Evolutionary conservation across 2,888 invertebrate genomes (phyloP).

Genomic region (Lordiphosa andalusiaca): DNA sequence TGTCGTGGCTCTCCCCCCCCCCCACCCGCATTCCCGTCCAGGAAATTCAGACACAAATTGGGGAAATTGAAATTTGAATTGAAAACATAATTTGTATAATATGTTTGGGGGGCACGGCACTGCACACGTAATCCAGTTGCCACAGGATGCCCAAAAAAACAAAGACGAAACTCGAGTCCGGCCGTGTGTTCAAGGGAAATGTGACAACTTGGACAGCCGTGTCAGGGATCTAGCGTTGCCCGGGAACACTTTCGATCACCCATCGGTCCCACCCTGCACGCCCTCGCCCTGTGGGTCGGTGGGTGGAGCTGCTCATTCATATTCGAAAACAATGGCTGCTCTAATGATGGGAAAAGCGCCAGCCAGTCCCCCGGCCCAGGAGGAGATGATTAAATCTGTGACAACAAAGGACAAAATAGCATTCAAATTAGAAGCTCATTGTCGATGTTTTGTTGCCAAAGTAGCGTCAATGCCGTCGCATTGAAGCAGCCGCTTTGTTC

Average conservation of each 20-base stretch:
- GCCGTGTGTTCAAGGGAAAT: too few species aligned
- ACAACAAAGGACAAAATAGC: constrained; percentile 65
- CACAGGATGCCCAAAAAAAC: constrained; percentile 1
- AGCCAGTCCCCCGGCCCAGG: constrained; percentile 16
- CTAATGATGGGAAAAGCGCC: constrained; percentile 64
- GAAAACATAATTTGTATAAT: constrained; percentile 56
- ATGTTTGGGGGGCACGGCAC: constrained; percentile 21
- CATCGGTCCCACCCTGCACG: constrained; percentile 4
- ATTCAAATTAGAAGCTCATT: constrained; percentile 72
- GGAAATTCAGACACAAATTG: constrained; percentile 63
- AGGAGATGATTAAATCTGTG: constrained; percentile 66
- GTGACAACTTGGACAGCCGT: too few species aligned
- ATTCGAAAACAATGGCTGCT: constrained; percentile 55
- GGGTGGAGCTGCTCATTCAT: constrained; percentile 44
- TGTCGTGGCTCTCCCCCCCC: constrained; percentile 18
- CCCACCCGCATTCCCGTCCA: constrained; percentile 21
- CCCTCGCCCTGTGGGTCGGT: constrained; percentile 2
- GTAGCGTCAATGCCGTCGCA: constrained; percentile 40
- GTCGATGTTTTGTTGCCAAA: constrained; percentile 65
- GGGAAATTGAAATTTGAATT: constrained; percentile 70
- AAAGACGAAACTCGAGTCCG: neutral
- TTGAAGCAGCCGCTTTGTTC: constrained; percentile 45
- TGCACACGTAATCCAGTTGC: neutral
- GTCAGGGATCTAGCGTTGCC: too few species aligned
- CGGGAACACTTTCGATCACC: neutral